Evolutionary conservation across 2,888 invertebrate species (phyloP), one percentile per base, ranked within the genome.

Genomic region (Synergus gifuensis): DNA sequence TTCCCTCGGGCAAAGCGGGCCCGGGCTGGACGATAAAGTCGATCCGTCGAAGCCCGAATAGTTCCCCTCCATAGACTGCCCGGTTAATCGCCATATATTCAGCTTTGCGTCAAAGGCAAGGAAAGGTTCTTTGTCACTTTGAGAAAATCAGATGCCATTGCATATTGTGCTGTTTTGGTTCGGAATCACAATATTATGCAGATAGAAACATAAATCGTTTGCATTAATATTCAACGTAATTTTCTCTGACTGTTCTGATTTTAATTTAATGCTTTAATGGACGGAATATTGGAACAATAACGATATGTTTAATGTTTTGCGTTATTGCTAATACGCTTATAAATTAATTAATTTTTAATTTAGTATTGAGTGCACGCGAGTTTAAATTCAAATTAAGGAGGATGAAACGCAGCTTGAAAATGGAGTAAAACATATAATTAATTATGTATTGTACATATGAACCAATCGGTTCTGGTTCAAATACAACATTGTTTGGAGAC

Each of bases 1-100:
- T 92, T 91, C 91, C 91, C 92, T 86, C 86, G 88, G 88, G 88
- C 86, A 85, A 87, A 87, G 79, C 80, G 82, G 86, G 64, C 81
- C 85, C 81, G 84, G 83, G 82, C 83, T 81, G 81, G 83, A 82
- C 82, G 87, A 87, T 87, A 87, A 88, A 88, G 86, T 88, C 87
- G 87, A 89, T 89, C 85, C 86, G 81, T 87, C 85, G 89, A 90
- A 89, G 88, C 88, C 89, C 86, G 85, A 86, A 88, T 85, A 86
- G 82, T 86, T 85, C 86, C 84, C 86, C 83, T 79, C 69, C 78
- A 62, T 76, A 77, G 77, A 64, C 80, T 76, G 64, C 78, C 63
- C 62, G 58, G 73, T 77, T 78, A 76, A 63, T 78, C 58, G 73
- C 46, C 73, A 73, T 73, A 73, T 54, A 73, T 73, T 73, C 73